phyloP scores from a whole-genome alignment of 2,797 vertebrate species.

The Nyctalus aviator region DNA sequence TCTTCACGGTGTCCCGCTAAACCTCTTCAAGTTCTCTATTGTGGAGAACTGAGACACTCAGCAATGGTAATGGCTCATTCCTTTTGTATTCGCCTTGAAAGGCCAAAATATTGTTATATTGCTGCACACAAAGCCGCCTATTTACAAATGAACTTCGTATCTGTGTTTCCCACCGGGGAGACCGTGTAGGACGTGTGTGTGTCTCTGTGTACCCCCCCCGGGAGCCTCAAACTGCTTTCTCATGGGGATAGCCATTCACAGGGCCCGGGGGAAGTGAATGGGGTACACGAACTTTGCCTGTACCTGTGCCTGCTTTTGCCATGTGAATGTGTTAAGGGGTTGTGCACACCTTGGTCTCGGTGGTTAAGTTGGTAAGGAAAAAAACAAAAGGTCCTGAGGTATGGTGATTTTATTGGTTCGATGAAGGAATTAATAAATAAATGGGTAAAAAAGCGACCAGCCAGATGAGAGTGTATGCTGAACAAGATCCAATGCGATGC shows the following conservation, averaged over 20 bases:
- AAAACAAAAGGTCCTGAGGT: background rate
- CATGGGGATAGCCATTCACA: conserved; percentile 60
- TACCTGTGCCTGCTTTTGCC: background rate
- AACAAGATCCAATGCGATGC: accelerated
- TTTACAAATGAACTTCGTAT: conserved; percentile 58
- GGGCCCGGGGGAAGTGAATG: background rate
- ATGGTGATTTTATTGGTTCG: background rate
- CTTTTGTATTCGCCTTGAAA: conserved; percentile 78
- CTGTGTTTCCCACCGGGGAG: conserved; percentile 60
- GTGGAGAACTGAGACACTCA: conserved; percentile 69
- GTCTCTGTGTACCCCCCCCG: conserved; percentile 7
- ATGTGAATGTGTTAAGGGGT: background rate
- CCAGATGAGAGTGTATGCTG: accelerated
- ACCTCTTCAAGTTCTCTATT: conserved; percentile 78
- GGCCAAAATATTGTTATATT: conserved; percentile 77
- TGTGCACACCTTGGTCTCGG: background rate
- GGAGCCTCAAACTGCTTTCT: conserved; percentile 73
- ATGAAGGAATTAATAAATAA: accelerated
- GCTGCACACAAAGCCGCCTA: conserved; percentile 74
- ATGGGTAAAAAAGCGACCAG: accelerated
- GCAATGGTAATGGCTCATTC: conserved; percentile 63
- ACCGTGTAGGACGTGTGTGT: background rate
- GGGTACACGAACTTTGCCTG: background rate
- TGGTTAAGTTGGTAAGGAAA: background rate
- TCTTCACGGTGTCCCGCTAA: conserved; percentile 78